phyloP scores from a whole-genome alignment of 1,140 invertebrate species.

The Chelonus insularis region DNA sequence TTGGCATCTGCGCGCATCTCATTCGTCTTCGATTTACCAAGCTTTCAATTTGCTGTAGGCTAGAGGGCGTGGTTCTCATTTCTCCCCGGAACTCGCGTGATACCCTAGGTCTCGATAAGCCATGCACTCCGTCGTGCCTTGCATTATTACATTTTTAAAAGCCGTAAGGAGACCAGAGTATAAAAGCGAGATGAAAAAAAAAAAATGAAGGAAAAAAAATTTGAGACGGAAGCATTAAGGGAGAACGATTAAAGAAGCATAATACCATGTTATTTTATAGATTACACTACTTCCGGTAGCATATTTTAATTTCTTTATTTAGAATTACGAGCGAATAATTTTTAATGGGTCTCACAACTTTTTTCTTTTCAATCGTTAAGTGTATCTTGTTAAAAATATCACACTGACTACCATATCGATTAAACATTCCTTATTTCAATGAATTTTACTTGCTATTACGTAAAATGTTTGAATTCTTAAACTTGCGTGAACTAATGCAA shows the following conservation, averaged over 20 bases:
- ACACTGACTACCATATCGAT: too few relatives aligned
- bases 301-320: conserved; percentile 27
- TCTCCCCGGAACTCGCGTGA: conserved; percentile 25
- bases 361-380: too few relatives aligned
- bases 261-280: conserved; percentile 8
- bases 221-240: neutral
- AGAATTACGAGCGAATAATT: too few relatives aligned
- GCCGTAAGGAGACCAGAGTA: neutral
- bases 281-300: conserved; percentile 8
- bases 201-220: conserved; percentile 3
- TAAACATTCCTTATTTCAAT: too few relatives aligned
- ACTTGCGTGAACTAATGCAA: too few relatives aligned
- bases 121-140: conserved; percentile 20
- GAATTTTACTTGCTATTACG: too few relatives aligned
- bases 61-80: conserved; percentile 17
- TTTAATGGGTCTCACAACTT: too few relatives aligned
- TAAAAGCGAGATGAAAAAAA: conserved; percentile 18
- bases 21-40: conserved; percentile 21
- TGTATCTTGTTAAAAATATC: too few relatives aligned
- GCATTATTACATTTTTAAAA: conserved; percentile 28
- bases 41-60: conserved; percentile 24
- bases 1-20: conserved; percentile 9
- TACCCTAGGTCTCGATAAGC: conserved; percentile 25
- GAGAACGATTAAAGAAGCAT: conserved; percentile 1
- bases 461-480: too few relatives aligned